Conservation (phyloP, 1,140 invertebrate genomes). For the Coelopa frigida region DNA sequence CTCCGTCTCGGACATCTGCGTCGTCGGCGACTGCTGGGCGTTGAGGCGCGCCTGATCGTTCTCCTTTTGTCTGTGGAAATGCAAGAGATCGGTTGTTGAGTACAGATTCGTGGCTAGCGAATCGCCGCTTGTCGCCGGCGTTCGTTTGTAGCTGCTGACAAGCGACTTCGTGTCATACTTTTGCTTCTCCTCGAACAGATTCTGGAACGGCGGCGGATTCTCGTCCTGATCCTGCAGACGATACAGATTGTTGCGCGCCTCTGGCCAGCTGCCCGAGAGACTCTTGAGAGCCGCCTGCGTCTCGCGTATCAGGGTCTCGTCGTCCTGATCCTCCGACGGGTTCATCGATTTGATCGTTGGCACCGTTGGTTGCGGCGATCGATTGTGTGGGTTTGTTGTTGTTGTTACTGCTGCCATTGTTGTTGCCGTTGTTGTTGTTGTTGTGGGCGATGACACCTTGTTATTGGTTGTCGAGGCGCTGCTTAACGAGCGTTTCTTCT, state of each 20-base stretch:
- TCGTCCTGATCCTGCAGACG: constrained; percentile 60
- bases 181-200: constrained; percentile 76
- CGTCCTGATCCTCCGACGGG: constrained; percentile 50
- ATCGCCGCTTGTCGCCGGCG: background rate
- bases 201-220: constrained; percentile 74
- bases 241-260: constrained; percentile 56
- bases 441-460: background rate
- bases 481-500: constrained; percentile 53
- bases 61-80: constrained; percentile 42
- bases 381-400: constrained; percentile 16
- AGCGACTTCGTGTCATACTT: constrained; percentile 26
- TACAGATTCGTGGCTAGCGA: background rate
- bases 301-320: constrained; percentile 74
- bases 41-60: constrained; percentile 41
- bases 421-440: constrained; percentile 16
- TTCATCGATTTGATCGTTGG: no score
- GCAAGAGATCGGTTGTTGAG: constrained; percentile 30
- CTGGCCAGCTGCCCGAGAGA: constrained; percentile 71
- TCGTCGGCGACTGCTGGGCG: constrained; percentile 13
- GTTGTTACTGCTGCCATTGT: constrained; percentile 3
- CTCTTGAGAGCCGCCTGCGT: constrained; percentile 78
- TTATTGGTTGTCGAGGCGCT: background rate
- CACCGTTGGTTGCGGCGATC: background rate
- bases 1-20: background rate
- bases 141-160: background rate